Conservation (phyloP, 2,797 vertebrate genomes). For the Siniperca scherzeri region DNA sequence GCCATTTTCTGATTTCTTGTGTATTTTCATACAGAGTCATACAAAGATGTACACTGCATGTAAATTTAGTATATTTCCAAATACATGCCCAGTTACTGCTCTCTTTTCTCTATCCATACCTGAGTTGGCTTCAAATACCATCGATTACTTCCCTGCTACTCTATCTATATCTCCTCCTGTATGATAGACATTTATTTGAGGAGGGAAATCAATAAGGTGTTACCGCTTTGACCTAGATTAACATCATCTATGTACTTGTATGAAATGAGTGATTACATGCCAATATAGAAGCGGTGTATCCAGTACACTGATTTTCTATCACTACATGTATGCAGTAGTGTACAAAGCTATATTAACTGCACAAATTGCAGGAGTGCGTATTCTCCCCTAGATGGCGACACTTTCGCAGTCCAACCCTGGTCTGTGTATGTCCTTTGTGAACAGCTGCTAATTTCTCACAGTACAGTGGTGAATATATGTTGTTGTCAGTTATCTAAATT, state of each 20-base stretch:
- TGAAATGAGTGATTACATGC: not conserved
- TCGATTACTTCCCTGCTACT: not conserved
- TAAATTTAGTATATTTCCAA: too few species aligned
- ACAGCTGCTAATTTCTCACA: conserved; percentile 24
- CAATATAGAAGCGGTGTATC: not conserved
- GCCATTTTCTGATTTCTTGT: not conserved
- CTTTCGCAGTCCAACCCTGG: not conserved
- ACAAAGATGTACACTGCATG: too few species aligned
- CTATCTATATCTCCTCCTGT: not conserved
- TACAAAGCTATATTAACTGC: not conserved
- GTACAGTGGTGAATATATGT: not conserved
- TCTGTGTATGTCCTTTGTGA: conserved; percentile 16
- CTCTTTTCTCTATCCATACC: too few species aligned
- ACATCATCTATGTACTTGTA: not conserved
- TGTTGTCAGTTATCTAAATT: not conserved
- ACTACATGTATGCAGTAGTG: not conserved
- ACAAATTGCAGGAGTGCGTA: not conserved
- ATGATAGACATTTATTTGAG: not conserved
- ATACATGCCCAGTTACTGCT: too few species aligned
- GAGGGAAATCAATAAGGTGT: not conserved
- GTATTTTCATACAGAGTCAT: too few species aligned
- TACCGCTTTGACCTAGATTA: not conserved
- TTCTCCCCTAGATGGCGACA: conserved; percentile 70
- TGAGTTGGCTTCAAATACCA: not conserved
- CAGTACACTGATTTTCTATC: not conserved